Conservation (phyloP, 1,140 invertebrate genomes). For the Diachasmimorpha longicaudata region DNA sequence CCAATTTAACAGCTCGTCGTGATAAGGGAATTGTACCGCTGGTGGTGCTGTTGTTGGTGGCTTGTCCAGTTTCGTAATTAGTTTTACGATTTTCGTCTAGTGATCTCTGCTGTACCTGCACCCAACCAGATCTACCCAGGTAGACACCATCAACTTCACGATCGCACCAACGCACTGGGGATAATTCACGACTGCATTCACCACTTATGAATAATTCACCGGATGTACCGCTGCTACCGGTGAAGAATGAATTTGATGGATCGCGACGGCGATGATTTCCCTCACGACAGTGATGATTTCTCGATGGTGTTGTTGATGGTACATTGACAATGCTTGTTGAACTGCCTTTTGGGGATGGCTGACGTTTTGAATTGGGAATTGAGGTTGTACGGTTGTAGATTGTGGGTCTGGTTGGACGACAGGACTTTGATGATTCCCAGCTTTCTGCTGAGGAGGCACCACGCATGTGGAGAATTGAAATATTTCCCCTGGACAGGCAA, state of each 20-base stretch:
- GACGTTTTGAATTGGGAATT: constrained; percentile 52
- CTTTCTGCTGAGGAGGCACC: constrained; percentile 65
- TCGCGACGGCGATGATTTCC: constrained; percentile 44
- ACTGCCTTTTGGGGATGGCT: constrained; percentile 41
- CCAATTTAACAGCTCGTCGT: constrained; percentile 61
- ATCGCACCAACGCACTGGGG: constrained; percentile 69
- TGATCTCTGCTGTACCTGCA: constrained; percentile 67
- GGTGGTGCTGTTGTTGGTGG: not conserved
- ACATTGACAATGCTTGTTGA: constrained; percentile 32
- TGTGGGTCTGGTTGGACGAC: constrained; percentile 38
- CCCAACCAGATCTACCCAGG: constrained; percentile 66
- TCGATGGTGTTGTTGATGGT: not conserved
- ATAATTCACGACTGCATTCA: constrained; percentile 63
- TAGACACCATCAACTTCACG: constrained; percentile 68
- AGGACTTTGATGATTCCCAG: constrained; percentile 59
- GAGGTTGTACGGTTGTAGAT: constrained; percentile 48
- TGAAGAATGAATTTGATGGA: constrained; percentile 43
- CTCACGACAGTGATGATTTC: constrained; percentile 44
- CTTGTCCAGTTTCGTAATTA: constrained; percentile 52
- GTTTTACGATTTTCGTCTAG: constrained; percentile 63
- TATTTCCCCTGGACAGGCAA: constrained; percentile 62
- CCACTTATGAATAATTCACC: constrained; percentile 57
- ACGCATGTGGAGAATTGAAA: constrained; percentile 66
- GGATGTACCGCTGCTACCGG: constrained; percentile 55
- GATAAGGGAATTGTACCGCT: constrained; percentile 51